Conservation (phyloP, 2,797 vertebrate genomes). For the Sarcophilus harrisii region DNA sequence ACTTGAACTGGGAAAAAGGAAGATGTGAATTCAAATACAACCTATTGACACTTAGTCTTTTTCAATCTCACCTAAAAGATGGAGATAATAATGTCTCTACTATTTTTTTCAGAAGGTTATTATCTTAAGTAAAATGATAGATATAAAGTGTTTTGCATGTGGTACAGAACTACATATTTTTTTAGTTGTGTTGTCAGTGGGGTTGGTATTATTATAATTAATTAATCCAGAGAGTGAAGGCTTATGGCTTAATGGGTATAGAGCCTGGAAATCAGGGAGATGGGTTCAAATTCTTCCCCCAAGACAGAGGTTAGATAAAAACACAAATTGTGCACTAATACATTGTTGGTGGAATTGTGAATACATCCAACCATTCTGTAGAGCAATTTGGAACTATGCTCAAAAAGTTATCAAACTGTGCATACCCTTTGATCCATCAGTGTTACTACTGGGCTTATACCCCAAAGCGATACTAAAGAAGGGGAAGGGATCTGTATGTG, state of each 20-base stretch:
- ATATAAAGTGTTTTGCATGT: not conserved
- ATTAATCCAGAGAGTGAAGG: not conserved
- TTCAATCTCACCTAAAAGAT: not conserved
- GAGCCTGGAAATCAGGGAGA: not conserved
- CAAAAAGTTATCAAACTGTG: too few species aligned
- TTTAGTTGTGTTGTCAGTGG: not conserved
- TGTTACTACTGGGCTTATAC: too few species aligned
- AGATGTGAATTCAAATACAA: not conserved
- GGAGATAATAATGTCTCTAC: too few species aligned
- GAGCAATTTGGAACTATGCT: too few species aligned
- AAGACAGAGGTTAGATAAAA: not conserved
- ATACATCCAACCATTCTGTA: too few species aligned
- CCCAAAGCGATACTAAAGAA: too few species aligned
- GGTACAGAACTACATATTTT: not conserved
- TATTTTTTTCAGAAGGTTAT: too few species aligned
- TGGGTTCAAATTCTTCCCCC: not conserved
- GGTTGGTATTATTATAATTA: not conserved
- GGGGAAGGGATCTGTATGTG: too few species aligned
- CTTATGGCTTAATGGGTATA: not conserved
- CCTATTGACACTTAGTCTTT: not conserved
- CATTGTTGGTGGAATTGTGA: too few species aligned
- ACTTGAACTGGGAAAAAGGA: not conserved
- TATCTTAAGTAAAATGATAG: too few species aligned
- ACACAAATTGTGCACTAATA: not conserved
- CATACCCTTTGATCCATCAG: too few species aligned